phyloP scores from a whole-genome alignment of 1,140 invertebrate genomes.

The Zaprionus gabonicus region DNA sequence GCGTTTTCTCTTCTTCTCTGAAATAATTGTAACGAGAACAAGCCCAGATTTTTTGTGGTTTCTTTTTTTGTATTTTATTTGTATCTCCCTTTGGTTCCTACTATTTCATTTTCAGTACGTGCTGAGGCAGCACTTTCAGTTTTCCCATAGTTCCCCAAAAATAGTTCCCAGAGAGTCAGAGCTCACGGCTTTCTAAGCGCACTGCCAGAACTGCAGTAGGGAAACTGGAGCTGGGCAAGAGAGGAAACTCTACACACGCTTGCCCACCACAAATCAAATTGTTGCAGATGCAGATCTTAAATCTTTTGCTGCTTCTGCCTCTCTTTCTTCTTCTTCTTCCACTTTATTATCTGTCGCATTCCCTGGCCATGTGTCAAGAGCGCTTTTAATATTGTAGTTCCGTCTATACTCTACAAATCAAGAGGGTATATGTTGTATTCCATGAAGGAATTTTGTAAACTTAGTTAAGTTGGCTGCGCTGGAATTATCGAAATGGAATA shows the following conservation, averaged over 20 bases:
- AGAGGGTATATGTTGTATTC: not conserved
- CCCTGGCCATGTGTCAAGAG: constrained; percentile 48
- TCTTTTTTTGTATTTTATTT: constrained; percentile 2
- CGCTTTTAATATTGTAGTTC: constrained; percentile 8
- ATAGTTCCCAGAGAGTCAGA: constrained; percentile 17
- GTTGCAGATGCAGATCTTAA: constrained; percentile 44
- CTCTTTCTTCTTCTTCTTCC: not conserved
- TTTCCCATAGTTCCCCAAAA: constrained; percentile 35
- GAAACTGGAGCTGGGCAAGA: not conserved
- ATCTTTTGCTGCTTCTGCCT: constrained; percentile 7
- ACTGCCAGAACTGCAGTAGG: constrained; percentile 28
- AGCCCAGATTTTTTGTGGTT: constrained; percentile 4
- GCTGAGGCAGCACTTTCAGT: constrained; percentile 37
- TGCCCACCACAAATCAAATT: constrained; percentile 71
- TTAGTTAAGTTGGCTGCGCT: not conserved
- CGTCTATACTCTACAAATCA: not conserved
- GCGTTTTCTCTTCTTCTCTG: constrained; percentile 3
- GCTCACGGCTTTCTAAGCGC: constrained; percentile 57
- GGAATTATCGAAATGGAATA: not conserved
- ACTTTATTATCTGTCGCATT: constrained; percentile 33
- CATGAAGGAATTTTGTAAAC: not conserved
- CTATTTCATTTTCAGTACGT: constrained; percentile 24
- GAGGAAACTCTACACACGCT: constrained; percentile 4
- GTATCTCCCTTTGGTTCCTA: constrained; percentile 2
- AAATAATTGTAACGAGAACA: constrained; percentile 10